Base-by-base conservation (phyloP, 2,113 vertebrate species). In the Thinocorus orbignyianus region DNA sequence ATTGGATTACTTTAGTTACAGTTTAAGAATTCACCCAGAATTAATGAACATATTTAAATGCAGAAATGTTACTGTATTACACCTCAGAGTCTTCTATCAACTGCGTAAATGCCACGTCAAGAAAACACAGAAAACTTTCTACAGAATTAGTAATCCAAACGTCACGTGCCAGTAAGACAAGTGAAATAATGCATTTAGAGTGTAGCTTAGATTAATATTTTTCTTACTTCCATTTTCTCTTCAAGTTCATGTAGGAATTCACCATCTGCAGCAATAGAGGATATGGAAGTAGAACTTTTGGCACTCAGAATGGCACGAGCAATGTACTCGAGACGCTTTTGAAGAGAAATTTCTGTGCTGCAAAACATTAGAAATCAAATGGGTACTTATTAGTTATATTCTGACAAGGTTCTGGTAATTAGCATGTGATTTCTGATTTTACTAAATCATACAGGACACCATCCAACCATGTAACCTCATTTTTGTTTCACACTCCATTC, bases 191-290 rank as follows among this genome's bases (percentile, higher is more conserved):
- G 4, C 13, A 62, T 80, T 88, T 42, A 66, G 2, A 35, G 10
- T 30, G 1, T 68, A 48, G 15, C 19, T 90, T 41, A 71, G 25
- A 41, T 58, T n/a, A 79, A 0, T 24, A 26, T 19, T 37, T 83
- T 41, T 78, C 91, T 95, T 97, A 99, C 99, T 98, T 99, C 99
- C 99, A 99, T 99, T 97, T 99, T 99, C 89, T 99, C 99, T 94
- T 99, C 99, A 71, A 99, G 97, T 90, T 99, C 99, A 66, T 99
- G 99, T 31, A 99, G 98, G 90, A 99, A 99, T 98, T 99, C 99
- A 39, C 99, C 99, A 41, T 99, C 99, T 17, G 99, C 98, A 41
- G 99, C 99, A 95, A 99, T 98, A 16, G 99, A 98, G 1, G 99
- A 99, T 95, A 99, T 97, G 39, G 98, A 98, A 81, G 99, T 99